Conservation (phyloP, 2,113 vertebrate genomes). For the Plecturocebus donacophilus region DNA sequence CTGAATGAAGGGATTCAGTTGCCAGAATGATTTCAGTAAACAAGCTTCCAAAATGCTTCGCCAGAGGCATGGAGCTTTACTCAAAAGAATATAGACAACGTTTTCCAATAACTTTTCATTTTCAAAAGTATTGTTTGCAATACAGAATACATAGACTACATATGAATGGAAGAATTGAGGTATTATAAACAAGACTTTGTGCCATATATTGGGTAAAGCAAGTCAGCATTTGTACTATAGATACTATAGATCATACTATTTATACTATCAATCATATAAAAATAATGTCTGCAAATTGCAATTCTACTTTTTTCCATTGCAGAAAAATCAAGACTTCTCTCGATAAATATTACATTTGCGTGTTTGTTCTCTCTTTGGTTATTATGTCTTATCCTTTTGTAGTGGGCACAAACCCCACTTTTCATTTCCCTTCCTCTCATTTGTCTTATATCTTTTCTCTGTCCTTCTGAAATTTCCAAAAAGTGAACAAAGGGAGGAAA, state of each 20-base stretch:
- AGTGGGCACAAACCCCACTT: background rate
- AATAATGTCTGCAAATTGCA: background rate
- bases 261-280: too few species aligned
- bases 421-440: background rate
- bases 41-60: background rate
- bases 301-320: background rate
- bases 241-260: background rate
- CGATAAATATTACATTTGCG: background rate
- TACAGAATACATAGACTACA: background rate
- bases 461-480: background rate
- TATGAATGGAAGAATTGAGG: background rate
- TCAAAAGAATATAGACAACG: background rate
- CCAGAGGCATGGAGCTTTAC: background rate
- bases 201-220: background rate
- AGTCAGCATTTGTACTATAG: background rate
- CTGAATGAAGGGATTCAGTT: conserved; percentile 23
- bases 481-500: background rate
- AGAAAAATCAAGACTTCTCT: background rate
- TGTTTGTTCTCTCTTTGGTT: background rate
- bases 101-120: background rate
- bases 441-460: background rate
- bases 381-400: background rate
- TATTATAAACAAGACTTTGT: background rate
- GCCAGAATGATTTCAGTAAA: conserved; percentile 30
- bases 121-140: background rate